A percentile compares a stretch with the other conserved stretches of the same genome.
These are phyloP conservation scores for Heliocidaris tuberculata DNA, from an alignment of 35 echinoderm and acorn worm genomes.

Conservation along the genomic window DNA sequence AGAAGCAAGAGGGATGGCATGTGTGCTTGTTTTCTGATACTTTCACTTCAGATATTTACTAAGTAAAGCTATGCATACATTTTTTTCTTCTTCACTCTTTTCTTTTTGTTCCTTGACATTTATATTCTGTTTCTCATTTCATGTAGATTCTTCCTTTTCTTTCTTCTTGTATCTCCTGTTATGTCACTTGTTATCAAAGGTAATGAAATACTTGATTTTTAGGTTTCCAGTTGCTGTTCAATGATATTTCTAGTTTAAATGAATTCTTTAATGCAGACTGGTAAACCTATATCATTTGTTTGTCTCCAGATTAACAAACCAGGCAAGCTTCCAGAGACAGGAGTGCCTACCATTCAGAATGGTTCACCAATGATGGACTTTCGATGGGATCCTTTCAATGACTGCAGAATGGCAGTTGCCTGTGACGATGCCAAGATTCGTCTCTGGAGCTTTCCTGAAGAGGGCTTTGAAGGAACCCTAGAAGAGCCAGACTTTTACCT, in stretches of 20 bases:
- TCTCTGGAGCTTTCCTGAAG: slow-evolving; percentile 67
- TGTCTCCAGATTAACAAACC: slow-evolving; percentile 66
- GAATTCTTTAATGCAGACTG: not conserved
- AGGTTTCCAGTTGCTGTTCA: too few relatives aligned
- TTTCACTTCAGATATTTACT: too few relatives aligned
- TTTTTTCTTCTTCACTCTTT: too few relatives aligned
- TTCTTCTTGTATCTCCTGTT: too few relatives aligned
- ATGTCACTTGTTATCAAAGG: too few relatives aligned
- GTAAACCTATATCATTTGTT: not conserved
- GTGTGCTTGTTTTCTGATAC: too few relatives aligned
- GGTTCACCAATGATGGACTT: slow-evolving; percentile 73
- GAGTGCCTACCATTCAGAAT: slow-evolving; percentile 71
- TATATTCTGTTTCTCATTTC: too few relatives aligned
- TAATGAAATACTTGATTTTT: too few relatives aligned
- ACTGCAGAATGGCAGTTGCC: slow-evolving; percentile 67
- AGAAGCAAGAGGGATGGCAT: too few relatives aligned
- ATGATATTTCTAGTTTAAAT: not conserved
- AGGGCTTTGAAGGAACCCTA: slow-evolving; percentile 45
- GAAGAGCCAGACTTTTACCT: slow-evolving; percentile 50
- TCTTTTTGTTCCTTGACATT: too few relatives aligned
- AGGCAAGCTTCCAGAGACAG: slow-evolving; percentile 73
- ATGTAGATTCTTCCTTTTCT: too few relatives aligned
- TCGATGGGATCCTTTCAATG: slow-evolving; percentile 93
- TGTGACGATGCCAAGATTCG: slow-evolving; percentile 69
- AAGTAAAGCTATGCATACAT: too few relatives aligned